These are phyloP conservation scores for Melieria picta DNA, from an alignment of 2,888 invertebrate species.

Conservation along the genomic window DNA sequence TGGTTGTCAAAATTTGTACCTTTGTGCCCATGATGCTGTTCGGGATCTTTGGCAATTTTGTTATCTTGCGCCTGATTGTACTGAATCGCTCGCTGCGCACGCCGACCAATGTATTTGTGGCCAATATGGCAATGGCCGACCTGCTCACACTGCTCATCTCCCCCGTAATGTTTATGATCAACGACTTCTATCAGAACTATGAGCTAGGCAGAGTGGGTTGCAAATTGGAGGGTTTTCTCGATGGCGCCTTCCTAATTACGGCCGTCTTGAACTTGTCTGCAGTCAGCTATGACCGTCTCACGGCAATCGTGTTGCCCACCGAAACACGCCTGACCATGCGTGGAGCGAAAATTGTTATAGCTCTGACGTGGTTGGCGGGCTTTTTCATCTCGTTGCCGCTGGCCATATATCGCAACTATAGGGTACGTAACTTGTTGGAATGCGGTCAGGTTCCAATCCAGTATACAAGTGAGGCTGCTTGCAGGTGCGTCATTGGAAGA, in stretches of 20 bases:
- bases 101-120: conserved; percentile 78
- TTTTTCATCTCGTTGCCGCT: conserved; percentile 74
- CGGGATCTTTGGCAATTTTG: conserved; percentile 75
- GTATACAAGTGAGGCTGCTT: neutral
- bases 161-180: conserved; percentile 79
- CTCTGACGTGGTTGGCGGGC: conserved; percentile 75
- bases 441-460: neutral
- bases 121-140: conserved; percentile 80
- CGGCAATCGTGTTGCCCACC: conserved; percentile 79
- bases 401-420: conserved; percentile 72
- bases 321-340: conserved; percentile 75
- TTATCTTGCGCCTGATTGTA: conserved; percentile 73
- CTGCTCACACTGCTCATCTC: conserved; percentile 74
- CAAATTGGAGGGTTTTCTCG: conserved; percentile 79
- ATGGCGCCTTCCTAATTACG: conserved; percentile 78
- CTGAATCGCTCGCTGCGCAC: conserved; percentile 74
- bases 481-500: conserved; percentile 78
- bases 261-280: conserved; percentile 81
- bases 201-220: conserved; percentile 79
- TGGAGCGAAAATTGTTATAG: conserved; percentile 74
- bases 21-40: conserved; percentile 72
- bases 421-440: conserved; percentile 63
- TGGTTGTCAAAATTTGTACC: conserved; percentile 71
- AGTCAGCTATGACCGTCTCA: conserved; percentile 84
- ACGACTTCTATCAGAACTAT: conserved; percentile 83